Evolutionary conservation across 2,113 vertebrate species (phyloP).

Genomic region (Cnemophilus loriae): DNA sequence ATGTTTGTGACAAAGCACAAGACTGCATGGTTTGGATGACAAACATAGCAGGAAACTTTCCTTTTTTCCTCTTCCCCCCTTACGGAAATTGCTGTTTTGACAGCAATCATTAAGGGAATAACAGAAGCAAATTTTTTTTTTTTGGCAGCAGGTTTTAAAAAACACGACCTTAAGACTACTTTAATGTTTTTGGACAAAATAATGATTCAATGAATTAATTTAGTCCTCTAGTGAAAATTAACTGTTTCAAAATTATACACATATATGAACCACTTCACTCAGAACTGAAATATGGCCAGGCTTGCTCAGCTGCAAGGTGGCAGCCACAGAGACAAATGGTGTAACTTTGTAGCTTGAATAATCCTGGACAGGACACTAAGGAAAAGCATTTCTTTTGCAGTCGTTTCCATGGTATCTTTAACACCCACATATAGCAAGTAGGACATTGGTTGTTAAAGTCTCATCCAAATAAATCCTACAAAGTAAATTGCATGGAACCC

Average conservation of each 20-base stretch:
- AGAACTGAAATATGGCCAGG: neutral
- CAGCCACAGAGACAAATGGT: neutral
- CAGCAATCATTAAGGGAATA: neutral
- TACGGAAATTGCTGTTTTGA: neutral
- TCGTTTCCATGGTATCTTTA: slow-evolving; percentile 36
- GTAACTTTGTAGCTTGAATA: neutral
- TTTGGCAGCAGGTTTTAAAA: neutral
- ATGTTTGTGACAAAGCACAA: neutral
- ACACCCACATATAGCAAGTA: slow-evolving; percentile 32
- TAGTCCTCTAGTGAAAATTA: neutral
- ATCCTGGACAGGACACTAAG: slow-evolving; percentile 38
- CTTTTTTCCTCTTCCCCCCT: neutral
- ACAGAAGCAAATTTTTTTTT: neutral
- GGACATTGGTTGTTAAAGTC: slow-evolving; percentile 34
- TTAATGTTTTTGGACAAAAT: neutral
- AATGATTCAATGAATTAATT: neutral
- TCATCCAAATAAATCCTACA: slow-evolving; percentile 58
- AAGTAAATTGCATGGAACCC: slow-evolving; percentile 47
- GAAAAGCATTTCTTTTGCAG: slow-evolving; percentile 28
- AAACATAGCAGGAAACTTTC: neutral
- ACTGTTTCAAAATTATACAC: neutral
- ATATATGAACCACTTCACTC: neutral
- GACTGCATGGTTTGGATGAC: neutral
- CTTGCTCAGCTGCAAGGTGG: neutral
- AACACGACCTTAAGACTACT: neutral